Base-by-base conservation (phyloP, 2,888 invertebrate genomes). In the Leucophora obtusa region DNA sequence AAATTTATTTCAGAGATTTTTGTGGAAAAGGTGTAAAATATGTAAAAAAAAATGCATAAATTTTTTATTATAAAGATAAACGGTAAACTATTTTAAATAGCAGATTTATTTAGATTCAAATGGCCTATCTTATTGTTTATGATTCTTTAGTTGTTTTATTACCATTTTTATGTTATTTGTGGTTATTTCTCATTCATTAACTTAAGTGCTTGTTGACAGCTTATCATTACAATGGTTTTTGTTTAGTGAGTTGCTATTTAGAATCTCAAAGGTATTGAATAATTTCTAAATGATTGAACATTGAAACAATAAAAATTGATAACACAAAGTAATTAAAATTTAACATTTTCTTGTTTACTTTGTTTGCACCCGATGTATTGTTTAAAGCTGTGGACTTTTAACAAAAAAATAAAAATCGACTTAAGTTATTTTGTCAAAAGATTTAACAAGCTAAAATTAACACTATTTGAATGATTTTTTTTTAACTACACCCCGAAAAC, bases 211-310 rank as follows among this genome's bases (percentile, higher is more conserved):
- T 70, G 54, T 15, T 66, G 66, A 56, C 63, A 43, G 68, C 62
- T 11, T 6, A 47, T 75, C 35, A 58, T 50, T 58, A 35, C 43
- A 56, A 53, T 50, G 7, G 24, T 15, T 50, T 70, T 79, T 71
- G 43, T 73, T 63, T 82, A 63, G 79, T 77, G 75, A 56, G 70
- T 78, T 80, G 8, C 14, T 62, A 72, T 65, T 66, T 85, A 83
- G 86, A 86, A 58, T 51, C 59, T 66, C 68, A 66, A n/a, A 21
- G n/a, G 60, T 17, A 33, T 53, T 75, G 65, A 59, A 79, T 73
- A 76, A 50, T 73, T 76, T 76, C 56, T 56, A 70, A 79, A 15
- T 75, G 79, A 69, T 50, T 72, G 75, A 71, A 58, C 66, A 78
- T 66, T 47, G 21, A 72, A 60, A 60, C 51, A 60, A 38, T 38